Evolutionary conservation across 2,888 invertebrate genomes (phyloP).

Genomic region (Trichopoda pennipes): DNA sequence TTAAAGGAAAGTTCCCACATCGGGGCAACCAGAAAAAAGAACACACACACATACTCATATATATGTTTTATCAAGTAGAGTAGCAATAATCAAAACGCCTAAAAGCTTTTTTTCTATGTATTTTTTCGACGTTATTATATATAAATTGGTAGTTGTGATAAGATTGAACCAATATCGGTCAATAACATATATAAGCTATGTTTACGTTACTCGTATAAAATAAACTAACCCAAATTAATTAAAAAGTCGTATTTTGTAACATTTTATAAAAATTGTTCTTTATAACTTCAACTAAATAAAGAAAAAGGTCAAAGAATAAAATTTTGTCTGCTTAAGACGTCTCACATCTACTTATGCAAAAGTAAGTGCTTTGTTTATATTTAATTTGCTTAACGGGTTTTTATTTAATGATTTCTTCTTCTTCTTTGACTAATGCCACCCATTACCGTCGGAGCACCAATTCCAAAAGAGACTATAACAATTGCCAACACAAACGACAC

Average conservation of each 20-base stretch:
- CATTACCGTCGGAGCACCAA: slow-evolving; percentile 10
- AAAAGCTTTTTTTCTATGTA: too few relatives aligned
- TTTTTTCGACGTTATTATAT: too few relatives aligned
- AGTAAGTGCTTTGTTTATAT: slow-evolving; percentile 52
- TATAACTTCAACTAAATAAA: neutral
- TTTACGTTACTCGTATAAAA: too few relatives aligned
- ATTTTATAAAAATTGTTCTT: neutral
- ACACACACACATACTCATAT: too few relatives aligned
- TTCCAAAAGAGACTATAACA: neutral
- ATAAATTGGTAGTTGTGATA: too few relatives aligned
- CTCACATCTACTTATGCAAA: slow-evolving; percentile 5
- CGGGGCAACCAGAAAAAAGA: too few relatives aligned
- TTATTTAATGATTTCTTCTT: slow-evolving; percentile 41
- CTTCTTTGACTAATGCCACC: slow-evolving; percentile 8
- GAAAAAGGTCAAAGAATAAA: neutral
- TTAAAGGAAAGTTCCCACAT: too few relatives aligned
- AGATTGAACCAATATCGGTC: too few relatives aligned
- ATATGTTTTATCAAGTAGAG: too few relatives aligned
- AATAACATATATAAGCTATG: too few relatives aligned
- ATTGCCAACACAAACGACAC: slow-evolving; percentile 4
- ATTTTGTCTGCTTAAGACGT: neutral
- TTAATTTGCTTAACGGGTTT: slow-evolving; percentile 54
- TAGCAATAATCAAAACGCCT: too few relatives aligned
- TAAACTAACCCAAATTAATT: too few relatives aligned
- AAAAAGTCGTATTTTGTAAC: neutral